phyloP scores from a whole-genome alignment of 2,797 vertebrate genomes.

The Hapalemur alaotrensis region DNA sequence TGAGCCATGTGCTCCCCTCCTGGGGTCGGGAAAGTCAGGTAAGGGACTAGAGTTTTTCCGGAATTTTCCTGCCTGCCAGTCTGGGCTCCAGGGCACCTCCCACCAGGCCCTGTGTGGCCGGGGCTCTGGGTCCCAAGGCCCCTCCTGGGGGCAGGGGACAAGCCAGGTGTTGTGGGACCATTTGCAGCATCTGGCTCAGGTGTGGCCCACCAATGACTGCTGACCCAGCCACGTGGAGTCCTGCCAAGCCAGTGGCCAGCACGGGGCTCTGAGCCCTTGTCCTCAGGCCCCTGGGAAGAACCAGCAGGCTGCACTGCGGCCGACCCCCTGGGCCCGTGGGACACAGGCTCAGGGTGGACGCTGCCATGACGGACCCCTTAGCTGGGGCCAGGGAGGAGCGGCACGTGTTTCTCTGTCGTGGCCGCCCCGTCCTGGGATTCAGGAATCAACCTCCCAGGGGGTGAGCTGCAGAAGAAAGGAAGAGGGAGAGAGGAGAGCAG shows the following conservation, averaged over 20 bases:
- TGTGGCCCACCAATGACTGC: accelerated
- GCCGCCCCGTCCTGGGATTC: too few species aligned
- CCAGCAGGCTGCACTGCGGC: not conserved
- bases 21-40: not conserved
- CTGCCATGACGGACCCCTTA: not conserved
- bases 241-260: accelerated
- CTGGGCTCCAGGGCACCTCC: too few species aligned
- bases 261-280: accelerated
- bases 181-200: too few species aligned
- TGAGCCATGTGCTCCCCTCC: accelerated
- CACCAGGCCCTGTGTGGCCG: accelerated
- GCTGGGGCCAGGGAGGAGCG: too few species aligned
- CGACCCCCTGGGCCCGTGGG: accelerated
- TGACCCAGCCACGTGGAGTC: accelerated
- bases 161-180: accelerated
- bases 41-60: not conserved
- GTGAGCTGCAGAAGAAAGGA: not conserved
- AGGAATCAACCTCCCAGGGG: not conserved
- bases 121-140: accelerated
- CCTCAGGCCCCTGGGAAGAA: accelerated
- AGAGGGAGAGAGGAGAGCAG: not conserved
- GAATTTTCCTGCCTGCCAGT: not conserved
- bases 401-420: not conserved
- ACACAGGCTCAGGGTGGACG: accelerated
- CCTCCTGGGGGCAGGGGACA: not conserved